A percentile compares a stretch with the other conserved stretches of the same genome.
Evolutionary conservation across 2,113 vertebrate genomes (phyloP).

Genomic region (Peromyscus leucopus): DNA sequence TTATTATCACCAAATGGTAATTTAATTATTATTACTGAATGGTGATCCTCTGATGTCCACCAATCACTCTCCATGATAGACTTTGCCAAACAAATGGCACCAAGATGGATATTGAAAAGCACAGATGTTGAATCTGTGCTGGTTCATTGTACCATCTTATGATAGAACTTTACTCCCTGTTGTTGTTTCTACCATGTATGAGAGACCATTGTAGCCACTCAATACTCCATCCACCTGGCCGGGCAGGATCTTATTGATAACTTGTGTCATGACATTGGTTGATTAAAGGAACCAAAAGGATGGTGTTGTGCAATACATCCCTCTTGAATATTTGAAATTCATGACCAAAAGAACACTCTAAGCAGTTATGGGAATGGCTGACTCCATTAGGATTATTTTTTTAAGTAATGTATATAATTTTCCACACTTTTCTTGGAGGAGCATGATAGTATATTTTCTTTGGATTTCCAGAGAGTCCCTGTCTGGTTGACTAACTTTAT

Average conservation of each 20-base stretch:
- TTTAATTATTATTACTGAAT: too few relatives aligned
- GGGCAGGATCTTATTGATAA: neutral
- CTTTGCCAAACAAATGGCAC: conserved; percentile 57
- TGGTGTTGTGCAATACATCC: neutral
- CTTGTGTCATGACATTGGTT: neutral
- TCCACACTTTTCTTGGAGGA: conserved; percentile 55
- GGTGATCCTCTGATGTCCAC: neutral
- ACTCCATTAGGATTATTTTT: conserved; percentile 37
- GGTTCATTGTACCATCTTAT: neutral
- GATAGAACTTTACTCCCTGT: neutral
- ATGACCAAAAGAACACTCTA: neutral
- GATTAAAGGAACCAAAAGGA: neutral
- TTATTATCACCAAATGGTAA: neutral
- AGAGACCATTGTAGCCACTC: neutral
- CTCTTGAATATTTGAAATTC: neutral
- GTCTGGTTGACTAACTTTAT: conserved; percentile 62
- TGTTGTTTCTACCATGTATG: neutral
- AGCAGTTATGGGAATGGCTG: neutral
- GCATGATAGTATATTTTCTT: neutral
- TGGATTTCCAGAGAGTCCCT: neutral
- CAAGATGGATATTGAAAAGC: neutral
- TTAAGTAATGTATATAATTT: conserved; percentile 17
- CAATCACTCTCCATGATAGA: conserved; percentile 70
- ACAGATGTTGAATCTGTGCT: conserved; percentile 54
- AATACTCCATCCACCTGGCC: neutral